These are phyloP conservation scores for Exocentrus adspersus DNA, from an alignment of 2,888 invertebrate species.

Conservation along the genomic window DNA sequence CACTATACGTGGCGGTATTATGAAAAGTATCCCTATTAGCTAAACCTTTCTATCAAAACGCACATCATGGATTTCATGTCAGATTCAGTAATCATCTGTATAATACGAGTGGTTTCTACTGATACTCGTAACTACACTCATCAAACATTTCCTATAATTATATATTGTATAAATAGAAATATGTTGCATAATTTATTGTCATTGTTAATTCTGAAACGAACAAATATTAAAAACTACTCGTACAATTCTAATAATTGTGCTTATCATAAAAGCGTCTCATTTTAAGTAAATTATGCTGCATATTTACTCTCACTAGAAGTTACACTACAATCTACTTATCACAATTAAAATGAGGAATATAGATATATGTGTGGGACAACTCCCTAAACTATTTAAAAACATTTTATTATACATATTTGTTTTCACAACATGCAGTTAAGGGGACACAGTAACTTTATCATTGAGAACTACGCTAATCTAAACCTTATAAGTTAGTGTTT, in stretches of 20 bases:
- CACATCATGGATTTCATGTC: too few species aligned
- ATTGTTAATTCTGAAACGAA: neutral
- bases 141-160: too few species aligned
- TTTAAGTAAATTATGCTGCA: constrained; percentile 19
- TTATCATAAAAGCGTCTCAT: neutral
- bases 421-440: neutral
- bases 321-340: constrained; percentile 37
- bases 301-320: constrained; percentile 19
- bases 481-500: too few species aligned
- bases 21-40: too few species aligned
- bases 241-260: neutral
- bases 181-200: constrained; percentile 22
- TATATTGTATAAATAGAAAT: constrained; percentile 9
- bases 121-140: too few species aligned
- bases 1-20: too few species aligned
- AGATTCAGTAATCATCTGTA: too few species aligned
- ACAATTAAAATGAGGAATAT: constrained; percentile 43
- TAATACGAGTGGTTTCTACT: too few species aligned
- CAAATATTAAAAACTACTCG: constrained; percentile 1
- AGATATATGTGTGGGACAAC: neutral
- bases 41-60: too few species aligned
- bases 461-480: too few species aligned
- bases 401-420: neutral
- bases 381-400: neutral
- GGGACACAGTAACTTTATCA: too few species aligned